These are phyloP conservation scores for Melanostoma mellinum DNA, from an alignment of 2,888 invertebrate genomes.

Conservation along the genomic window DNA sequence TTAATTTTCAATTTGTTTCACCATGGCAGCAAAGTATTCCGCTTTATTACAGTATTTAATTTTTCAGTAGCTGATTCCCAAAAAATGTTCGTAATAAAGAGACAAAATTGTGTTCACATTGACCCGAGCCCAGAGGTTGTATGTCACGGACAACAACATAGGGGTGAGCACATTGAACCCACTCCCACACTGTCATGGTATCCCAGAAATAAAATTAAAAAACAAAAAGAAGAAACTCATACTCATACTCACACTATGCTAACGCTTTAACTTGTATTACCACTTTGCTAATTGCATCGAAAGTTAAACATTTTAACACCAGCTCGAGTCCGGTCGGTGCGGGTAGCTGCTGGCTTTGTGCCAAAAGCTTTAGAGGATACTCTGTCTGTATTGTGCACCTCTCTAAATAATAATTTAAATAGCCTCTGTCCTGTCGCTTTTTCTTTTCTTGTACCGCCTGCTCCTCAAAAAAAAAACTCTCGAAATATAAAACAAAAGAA, in stretches of 20 bases:
- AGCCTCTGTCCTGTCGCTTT: conserved; percentile 29
- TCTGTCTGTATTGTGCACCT: conserved; percentile 9
- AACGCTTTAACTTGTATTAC: conserved; percentile 51
- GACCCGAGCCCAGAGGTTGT: conserved; percentile 1
- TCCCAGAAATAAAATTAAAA: neutral
- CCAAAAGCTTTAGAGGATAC: conserved; percentile 32
- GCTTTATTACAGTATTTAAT: neutral
- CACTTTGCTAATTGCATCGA: conserved; percentile 69
- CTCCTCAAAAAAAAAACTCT: too few relatives aligned
- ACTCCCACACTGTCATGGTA: neutral
- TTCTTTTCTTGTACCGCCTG: conserved; percentile 8
- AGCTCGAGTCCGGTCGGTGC: conserved; percentile 15
- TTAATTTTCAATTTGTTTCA: too few relatives aligned
- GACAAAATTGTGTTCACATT: conserved; percentile 4
- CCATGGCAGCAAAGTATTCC: too few relatives aligned
- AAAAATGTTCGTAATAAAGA: conserved; percentile 1
- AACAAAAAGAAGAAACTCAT: neutral
- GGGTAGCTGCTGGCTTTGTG: conserved; percentile 50
- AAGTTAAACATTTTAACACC: conserved; percentile 62
- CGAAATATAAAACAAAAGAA: neutral
- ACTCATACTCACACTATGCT: conserved; percentile 8
- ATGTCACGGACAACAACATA: neutral
- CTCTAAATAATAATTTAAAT: conserved; percentile 46
- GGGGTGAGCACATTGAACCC: neutral
- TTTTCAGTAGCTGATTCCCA: neutral